A percentile compares a stretch with the other conserved stretches of the same genome.
Conservation (phyloP, 1,140 invertebrate genomes). For the Venustaconcha ellipsiformis region DNA sequence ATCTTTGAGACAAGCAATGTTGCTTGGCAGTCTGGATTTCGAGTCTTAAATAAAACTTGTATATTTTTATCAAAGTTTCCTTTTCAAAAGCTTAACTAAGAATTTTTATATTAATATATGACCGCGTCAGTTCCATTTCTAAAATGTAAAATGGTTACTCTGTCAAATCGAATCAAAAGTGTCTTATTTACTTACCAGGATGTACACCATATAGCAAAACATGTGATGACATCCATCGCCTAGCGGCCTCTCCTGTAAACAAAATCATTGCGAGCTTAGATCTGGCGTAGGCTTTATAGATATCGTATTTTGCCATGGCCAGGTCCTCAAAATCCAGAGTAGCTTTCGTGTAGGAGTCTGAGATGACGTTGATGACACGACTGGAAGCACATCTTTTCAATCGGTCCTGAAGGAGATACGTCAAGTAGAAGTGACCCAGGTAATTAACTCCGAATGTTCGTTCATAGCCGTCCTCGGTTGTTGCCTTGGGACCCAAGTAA, state of each 20-base stretch:
- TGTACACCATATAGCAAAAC: constrained; percentile 56
- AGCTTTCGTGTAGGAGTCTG: constrained; percentile 48
- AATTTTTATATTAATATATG: too few species aligned
- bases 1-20: too few species aligned
- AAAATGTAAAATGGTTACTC: too few species aligned
- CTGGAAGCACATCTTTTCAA: constrained; percentile 51
- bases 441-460: constrained; percentile 74
- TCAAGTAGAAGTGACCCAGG: constrained; percentile 66
- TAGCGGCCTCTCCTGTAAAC: constrained; percentile 53
- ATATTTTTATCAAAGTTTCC: too few species aligned
- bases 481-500: constrained; percentile 61
- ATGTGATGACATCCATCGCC: constrained; percentile 43
- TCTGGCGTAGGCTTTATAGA: constrained; percentile 54
- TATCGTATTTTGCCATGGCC: constrained; percentile 45
- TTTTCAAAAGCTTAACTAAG: too few species aligned
- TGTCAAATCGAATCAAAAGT: too few species aligned
- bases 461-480: constrained; percentile 82
- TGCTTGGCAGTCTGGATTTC: too few species aligned
- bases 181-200: constrained; percentile 42
- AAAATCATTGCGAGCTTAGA: constrained; percentile 54
- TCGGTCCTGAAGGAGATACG: constrained; percentile 52
- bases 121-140: too few species aligned
- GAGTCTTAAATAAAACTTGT: too few species aligned
- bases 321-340: constrained; percentile 58
- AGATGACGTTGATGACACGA: constrained; percentile 57